Evolutionary conservation across 1,140 invertebrate species (phyloP).

Genomic region (Platyscapa corneri): DNA sequence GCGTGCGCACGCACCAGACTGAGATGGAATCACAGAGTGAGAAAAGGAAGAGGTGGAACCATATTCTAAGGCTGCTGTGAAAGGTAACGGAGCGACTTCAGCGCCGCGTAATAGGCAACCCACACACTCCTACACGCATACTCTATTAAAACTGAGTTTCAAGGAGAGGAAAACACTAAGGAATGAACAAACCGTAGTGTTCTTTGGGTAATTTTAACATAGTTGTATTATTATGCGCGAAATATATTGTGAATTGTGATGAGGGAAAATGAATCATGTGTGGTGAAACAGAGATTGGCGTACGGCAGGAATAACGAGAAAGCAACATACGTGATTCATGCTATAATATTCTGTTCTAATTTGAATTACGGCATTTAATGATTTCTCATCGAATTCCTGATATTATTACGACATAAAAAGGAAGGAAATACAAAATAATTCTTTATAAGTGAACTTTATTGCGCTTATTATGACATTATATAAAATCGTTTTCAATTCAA

Average conservation of each 20-base stretch:
- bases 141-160: background rate
- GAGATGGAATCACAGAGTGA: background rate
- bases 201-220: background rate
- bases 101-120: slow-evolving; percentile 1
- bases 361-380: background rate
- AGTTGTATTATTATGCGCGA: background rate
- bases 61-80: background rate
- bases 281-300: background rate
- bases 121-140: background rate
- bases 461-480: too few relatives aligned
- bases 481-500: background rate
- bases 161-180: background rate
- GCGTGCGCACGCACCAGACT: slow-evolving; percentile 12
- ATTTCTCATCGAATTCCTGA: background rate
- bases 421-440: too few relatives aligned
- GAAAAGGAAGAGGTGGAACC: background rate
- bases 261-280: background rate
- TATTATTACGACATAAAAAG: background rate
- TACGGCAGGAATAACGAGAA: background rate
- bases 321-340: background rate
- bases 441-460: too few relatives aligned
- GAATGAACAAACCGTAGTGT: background rate
- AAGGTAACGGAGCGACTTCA: slow-evolving; percentile 16
- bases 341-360: background rate
- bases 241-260: background rate